phyloP scores from a whole-genome alignment of 2,797 vertebrate species.

The Acanthurus leucopareius region DNA sequence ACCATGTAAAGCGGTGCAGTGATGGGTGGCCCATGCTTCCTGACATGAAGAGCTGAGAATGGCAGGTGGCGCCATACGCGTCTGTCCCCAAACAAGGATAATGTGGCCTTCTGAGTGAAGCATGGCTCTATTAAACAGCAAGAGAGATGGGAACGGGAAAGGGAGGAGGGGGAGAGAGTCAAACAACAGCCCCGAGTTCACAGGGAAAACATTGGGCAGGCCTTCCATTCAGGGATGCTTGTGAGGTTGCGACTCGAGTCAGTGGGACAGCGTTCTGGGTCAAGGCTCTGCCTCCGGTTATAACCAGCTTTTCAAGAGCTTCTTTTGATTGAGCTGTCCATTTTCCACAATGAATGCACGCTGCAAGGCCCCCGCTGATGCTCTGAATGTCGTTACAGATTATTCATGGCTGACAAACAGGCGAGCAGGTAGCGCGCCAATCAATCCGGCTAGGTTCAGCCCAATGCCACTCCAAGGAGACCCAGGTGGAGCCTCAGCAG shows the following conservation, averaged over 20 bases:
- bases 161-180: conserved; percentile 2
- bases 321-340: conserved; percentile 86
- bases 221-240: conserved; percentile 61
- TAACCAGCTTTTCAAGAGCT: conserved; percentile 78
- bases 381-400: conserved; percentile 80
- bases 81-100: conserved; percentile 78
- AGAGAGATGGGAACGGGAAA: conserved; percentile 20
- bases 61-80: conserved; percentile 64
- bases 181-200: conserved; percentile 47
- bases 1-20: conserved; percentile 75
- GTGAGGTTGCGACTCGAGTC: conserved; percentile 69
- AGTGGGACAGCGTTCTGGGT: conserved; percentile 81
- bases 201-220: conserved; percentile 36
- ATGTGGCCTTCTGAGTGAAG: conserved; percentile 83
- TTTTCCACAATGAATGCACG: conserved; percentile 79
- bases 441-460: conserved; percentile 79
- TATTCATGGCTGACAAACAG: conserved; percentile 85
- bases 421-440: conserved; percentile 76
- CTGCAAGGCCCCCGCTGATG: conserved; percentile 80
- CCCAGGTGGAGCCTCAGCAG: conserved; percentile 43
- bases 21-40: conserved; percentile 69
- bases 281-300: conserved; percentile 84
- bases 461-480: conserved; percentile 85
- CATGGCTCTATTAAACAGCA: conserved; percentile 80
- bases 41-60: conserved; percentile 49